Conservation (phyloP, 2,888 invertebrate genomes). For the Synergus laeviventris region DNA sequence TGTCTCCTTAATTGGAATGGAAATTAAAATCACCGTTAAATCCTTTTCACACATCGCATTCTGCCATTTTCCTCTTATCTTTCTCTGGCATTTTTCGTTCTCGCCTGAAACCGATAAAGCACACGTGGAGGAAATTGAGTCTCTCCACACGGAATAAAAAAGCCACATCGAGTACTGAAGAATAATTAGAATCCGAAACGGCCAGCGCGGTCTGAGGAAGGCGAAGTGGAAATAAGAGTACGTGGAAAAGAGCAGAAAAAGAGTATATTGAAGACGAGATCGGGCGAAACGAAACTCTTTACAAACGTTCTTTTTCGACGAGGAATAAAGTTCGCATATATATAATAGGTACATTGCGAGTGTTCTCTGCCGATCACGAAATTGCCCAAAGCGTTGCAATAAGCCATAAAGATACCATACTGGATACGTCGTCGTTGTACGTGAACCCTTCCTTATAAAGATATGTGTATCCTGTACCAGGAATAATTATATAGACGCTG, state of each 20-base stretch:
- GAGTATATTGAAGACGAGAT: background rate
- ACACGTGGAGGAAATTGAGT: constrained; percentile 5
- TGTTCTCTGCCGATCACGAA: constrained; percentile 66
- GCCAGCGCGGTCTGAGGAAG: background rate
- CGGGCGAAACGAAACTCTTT: constrained; percentile 11
- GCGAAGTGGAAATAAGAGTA: background rate
- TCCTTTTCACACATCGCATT: background rate
- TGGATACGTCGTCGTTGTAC: constrained; percentile 62
- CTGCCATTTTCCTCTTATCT: background rate
- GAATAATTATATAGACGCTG: constrained; percentile 67
- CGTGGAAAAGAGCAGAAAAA: background rate
- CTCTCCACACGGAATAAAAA: background rate
- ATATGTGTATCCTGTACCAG: constrained; percentile 64
- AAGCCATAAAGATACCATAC: constrained; percentile 72
- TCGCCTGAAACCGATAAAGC: background rate
- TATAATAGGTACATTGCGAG: constrained; percentile 35
- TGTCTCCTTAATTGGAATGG: background rate
- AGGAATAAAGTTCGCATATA: background rate
- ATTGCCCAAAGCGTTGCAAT: constrained; percentile 73
- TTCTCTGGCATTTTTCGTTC: background rate
- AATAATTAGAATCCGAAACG: constrained; percentile 3
- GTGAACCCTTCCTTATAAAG: constrained; percentile 65
- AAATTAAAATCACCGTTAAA: background rate
- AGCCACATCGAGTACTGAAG: background rate
- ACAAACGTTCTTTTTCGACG: background rate